A percentile compares a stretch with the other conserved stretches of the same genome.
Conservation (phyloP, 2,113 vertebrate genomes). For the Brachyistius frenatus region DNA sequence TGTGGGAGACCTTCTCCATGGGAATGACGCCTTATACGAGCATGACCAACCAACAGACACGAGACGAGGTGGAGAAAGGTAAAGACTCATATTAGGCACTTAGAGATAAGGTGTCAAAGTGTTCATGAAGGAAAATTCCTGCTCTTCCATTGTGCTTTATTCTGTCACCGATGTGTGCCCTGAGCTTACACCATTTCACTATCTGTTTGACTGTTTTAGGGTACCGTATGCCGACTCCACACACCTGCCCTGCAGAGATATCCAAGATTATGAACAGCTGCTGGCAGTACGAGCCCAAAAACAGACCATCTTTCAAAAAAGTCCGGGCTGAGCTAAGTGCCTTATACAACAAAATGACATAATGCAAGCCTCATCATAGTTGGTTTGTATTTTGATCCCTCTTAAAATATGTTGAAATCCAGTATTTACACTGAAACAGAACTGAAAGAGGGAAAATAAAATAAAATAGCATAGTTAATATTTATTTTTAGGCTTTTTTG, state of each 20-base stretch:
- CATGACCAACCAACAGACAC: constrained; percentile 93
- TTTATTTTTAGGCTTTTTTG: neutral
- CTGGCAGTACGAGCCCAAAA: constrained; percentile 91
- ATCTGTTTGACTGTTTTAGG: constrained; percentile 80
- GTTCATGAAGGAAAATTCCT: neutral
- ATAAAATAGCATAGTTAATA: neutral
- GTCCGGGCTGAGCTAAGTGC: constrained; percentile 85
- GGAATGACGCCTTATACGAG: constrained; percentile 90
- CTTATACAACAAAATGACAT: constrained; percentile 82
- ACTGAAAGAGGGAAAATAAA: neutral
- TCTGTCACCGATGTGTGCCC: neutral
- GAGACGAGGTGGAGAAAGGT: constrained; percentile 93
- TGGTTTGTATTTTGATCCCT: neutral
- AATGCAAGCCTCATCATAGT: neutral
- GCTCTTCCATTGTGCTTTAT: neutral
- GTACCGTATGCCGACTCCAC: constrained; percentile 87
- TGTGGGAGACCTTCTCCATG: constrained; percentile 96
- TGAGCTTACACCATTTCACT: neutral
- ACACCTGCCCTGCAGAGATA: constrained; percentile 88
- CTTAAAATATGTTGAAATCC: neutral
- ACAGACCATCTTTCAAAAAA: constrained; percentile 87
- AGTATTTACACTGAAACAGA: neutral
- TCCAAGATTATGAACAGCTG: constrained; percentile 91
- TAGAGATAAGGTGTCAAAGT: neutral
- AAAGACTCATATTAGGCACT: neutral